phyloP scores from a whole-genome alignment of 2,113 vertebrate species.

The Heterocephalus glaber region DNA sequence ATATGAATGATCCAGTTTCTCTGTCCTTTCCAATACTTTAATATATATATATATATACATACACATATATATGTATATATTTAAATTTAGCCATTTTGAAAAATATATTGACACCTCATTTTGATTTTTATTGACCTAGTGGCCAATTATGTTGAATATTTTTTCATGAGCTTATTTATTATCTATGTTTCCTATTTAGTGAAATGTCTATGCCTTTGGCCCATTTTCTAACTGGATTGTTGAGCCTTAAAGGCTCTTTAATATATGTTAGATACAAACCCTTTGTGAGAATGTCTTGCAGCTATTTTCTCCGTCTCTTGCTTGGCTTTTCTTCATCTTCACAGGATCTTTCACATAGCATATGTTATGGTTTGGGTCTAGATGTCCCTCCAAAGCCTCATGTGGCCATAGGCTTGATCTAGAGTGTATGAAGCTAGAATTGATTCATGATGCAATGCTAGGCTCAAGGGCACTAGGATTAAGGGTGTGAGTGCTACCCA shows the following conservation, averaged over 20 bases:
- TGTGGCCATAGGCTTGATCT: too few species aligned
- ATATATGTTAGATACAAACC: not conserved
- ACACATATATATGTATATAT: too few species aligned
- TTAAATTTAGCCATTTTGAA: not conserved
- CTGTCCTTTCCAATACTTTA: not conserved
- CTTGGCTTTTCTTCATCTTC: not conserved
- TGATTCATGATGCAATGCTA: too few species aligned
- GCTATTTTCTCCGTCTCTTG: not conserved
- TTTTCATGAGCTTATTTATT: not conserved
- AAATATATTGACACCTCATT: not conserved
- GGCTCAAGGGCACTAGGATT: too few species aligned
- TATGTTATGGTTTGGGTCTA: too few species aligned
- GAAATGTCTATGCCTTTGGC: not conserved
- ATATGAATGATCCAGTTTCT: not conserved
- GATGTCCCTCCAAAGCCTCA: too few species aligned
- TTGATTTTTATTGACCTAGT: not conserved
- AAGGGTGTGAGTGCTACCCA: too few species aligned
- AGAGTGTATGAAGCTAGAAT: too few species aligned
- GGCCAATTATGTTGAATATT: not conserved
- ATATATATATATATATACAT: too few species aligned
- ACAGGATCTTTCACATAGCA: not conserved
- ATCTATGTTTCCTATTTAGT: not conserved
- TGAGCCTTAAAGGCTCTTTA: not conserved
- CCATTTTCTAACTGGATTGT: not conserved
- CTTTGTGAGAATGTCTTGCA: not conserved